Conservation (phyloP, 92 coral and sea anemone genomes). For the Actinostola sp. region DNA sequence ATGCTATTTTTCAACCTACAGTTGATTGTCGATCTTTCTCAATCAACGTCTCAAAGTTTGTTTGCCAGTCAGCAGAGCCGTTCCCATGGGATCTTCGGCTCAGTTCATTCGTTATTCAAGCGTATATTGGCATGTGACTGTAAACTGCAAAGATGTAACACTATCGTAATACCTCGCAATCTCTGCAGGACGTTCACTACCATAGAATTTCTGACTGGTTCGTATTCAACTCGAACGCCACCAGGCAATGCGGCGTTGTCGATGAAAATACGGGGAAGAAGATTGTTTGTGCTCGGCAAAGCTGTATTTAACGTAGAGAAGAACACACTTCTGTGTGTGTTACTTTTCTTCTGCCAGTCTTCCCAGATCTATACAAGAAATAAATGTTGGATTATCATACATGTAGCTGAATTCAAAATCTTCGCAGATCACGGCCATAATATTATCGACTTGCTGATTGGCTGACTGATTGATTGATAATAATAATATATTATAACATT, state of each 20-base stretch:
- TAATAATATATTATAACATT: too few relatives aligned
- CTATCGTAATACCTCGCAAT: too few relatives aligned
- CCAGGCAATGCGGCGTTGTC: constrained; percentile 68
- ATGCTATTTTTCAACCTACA: too few relatives aligned
- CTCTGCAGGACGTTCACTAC: too few relatives aligned
- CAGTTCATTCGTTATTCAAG: too few relatives aligned
- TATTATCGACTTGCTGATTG: too few relatives aligned
- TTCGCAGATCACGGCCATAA: neutral
- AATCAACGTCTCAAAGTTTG: neutral
- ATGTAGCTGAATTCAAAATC: too few relatives aligned
- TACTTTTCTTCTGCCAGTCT: constrained; percentile 87
- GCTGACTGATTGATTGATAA: too few relatives aligned
- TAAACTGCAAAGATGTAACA: too few relatives aligned
- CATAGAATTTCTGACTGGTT: constrained; percentile 16
- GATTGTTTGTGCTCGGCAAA: constrained; percentile 64
- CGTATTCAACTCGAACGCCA: constrained; percentile 67
- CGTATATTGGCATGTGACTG: too few relatives aligned
- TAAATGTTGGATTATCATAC: neutral
- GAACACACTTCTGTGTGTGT: constrained; percentile 46
- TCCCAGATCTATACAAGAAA: constrained; percentile 55
- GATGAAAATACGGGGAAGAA: constrained; percentile 45
- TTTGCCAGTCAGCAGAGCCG: too few relatives aligned
- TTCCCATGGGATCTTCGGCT: too few relatives aligned
- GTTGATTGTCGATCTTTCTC: neutral
- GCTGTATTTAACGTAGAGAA: constrained; percentile 38